A percentile compares a stretch with the other conserved stretches of the same genome.
Conservation (phyloP, 1,140 invertebrate genomes). For the Papilio helenus region DNA sequence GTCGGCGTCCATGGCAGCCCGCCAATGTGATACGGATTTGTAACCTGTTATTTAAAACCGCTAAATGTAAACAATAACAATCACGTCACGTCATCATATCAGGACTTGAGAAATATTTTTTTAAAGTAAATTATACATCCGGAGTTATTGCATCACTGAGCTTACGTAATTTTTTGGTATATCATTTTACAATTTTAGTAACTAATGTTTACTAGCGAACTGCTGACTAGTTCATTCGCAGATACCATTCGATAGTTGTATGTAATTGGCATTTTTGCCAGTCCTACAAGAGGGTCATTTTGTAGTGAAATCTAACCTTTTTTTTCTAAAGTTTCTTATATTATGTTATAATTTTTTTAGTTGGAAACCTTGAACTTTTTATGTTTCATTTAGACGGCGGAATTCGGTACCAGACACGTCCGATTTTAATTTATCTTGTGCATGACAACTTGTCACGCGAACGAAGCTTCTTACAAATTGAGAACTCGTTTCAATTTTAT, state of each 20-base stretch:
- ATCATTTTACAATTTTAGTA: not conserved
- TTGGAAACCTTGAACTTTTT: not conserved
- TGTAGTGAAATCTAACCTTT: not conserved
- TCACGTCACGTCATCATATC: not conserved
- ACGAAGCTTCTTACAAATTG: slow-evolving; percentile 13
- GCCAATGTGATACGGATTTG: slow-evolving; percentile 45
- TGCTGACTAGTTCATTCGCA: too few species aligned
- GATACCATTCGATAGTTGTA: too few species aligned
- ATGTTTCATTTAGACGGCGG: not conserved
- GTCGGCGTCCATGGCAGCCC: slow-evolving; percentile 45
- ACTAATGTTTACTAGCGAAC: not conserved
- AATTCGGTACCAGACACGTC: slow-evolving; percentile 32
- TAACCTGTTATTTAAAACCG: slow-evolving; percentile 36
- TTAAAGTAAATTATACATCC: slow-evolving; percentile 18
- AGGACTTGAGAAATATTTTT: not conserved
- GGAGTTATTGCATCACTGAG: slow-evolving; percentile 4
- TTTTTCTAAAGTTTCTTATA: not conserved
- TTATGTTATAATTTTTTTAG: not conserved
- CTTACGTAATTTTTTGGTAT: not conserved
- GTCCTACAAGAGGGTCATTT: not conserved
- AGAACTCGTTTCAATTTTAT: slow-evolving; percentile 24
- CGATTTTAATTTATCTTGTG: slow-evolving; percentile 24
- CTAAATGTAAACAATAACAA: slow-evolving; percentile 36
- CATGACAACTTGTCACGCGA: slow-evolving; percentile 32
- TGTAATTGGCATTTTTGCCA: too few species aligned